A percentile compares a stretch with the other conserved stretches of the same genome.
These are phyloP conservation scores for Protodeltote pygarga DNA, from an alignment of 2,888 invertebrate species.

Conservation along the genomic window DNA sequence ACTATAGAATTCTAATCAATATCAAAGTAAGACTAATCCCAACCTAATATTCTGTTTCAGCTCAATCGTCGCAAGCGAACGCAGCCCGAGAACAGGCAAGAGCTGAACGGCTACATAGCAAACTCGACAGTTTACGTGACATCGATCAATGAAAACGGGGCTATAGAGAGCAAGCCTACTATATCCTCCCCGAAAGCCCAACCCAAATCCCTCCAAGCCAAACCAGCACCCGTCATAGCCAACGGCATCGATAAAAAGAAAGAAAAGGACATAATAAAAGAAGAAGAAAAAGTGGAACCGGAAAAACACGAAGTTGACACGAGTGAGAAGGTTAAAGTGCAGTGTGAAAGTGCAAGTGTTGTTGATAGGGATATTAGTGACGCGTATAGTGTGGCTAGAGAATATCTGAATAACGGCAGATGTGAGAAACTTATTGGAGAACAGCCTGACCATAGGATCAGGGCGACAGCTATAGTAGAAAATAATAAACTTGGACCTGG, in stretches of 20 bases:
- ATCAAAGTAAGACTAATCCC: background rate
- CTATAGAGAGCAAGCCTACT: slow-evolving; percentile 80
- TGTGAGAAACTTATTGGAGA: slow-evolving; percentile 92
- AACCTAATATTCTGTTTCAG: slow-evolving; percentile 78
- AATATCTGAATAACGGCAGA: slow-evolving; percentile 88
- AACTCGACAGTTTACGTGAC: slow-evolving; percentile 94
- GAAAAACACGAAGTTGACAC: slow-evolving; percentile 79
- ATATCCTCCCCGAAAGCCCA: slow-evolving; percentile 81
- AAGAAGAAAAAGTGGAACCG: slow-evolving; percentile 68
- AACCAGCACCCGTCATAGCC: slow-evolving; percentile 79
- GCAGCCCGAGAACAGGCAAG: slow-evolving; percentile 84
- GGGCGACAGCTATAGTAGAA: slow-evolving; percentile 88
- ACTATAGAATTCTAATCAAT: background rate
- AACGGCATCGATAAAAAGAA: slow-evolving; percentile 73
- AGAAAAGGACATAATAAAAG: slow-evolving; percentile 52
- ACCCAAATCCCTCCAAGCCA: slow-evolving; percentile 80
- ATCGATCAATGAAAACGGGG: slow-evolving; percentile 88
- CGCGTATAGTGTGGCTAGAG: slow-evolving; percentile 77
- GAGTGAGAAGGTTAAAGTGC: slow-evolving; percentile 73
- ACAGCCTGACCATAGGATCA: slow-evolving; percentile 87
- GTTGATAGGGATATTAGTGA: slow-evolving; percentile 82
- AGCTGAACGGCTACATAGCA: slow-evolving; percentile 93
- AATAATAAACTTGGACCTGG: slow-evolving; percentile 87
- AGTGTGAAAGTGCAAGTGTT: slow-evolving; percentile 66
- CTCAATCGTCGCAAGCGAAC: slow-evolving; percentile 88